These are phyloP conservation scores for Lagopus muta DNA, from an alignment of 2,113 vertebrate species.

Conservation along the genomic window DNA sequence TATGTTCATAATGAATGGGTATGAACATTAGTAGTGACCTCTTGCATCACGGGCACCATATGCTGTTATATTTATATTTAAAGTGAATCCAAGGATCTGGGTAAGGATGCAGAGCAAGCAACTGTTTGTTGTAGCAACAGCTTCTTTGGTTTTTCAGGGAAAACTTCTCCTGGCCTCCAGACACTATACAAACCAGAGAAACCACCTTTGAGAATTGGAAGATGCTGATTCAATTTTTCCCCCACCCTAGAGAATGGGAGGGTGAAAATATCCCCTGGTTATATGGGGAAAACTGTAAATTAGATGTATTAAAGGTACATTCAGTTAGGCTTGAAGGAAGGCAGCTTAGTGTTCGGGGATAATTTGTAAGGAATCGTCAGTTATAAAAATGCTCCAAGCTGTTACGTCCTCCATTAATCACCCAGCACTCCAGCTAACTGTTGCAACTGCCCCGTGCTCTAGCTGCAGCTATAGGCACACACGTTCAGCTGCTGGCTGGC, in stretches of 20 bases:
- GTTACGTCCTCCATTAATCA: not conserved
- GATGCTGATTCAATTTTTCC: slow-evolving; percentile 43
- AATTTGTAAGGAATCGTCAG: slow-evolving; percentile 28
- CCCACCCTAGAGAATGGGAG: not conserved
- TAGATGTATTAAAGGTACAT: not conserved
- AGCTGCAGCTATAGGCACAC: not conserved
- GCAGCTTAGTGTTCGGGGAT: not conserved
- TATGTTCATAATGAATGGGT: slow-evolving; percentile 5
- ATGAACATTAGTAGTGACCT: slow-evolving; percentile 18
- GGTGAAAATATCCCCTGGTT: slow-evolving; percentile 37
- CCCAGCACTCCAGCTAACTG: not conserved
- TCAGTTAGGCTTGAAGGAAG: slow-evolving; percentile 41
- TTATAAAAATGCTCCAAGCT: slow-evolving; percentile 25
- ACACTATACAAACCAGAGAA: slow-evolving; percentile 19
- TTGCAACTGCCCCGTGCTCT: accelerated
- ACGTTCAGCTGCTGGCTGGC: not conserved
- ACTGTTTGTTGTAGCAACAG: slow-evolving; percentile 52
- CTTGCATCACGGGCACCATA: not conserved
- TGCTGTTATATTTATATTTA: not conserved
- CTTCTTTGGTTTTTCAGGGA: not conserved
- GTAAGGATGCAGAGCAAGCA: not conserved
- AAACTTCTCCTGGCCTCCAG: slow-evolving; percentile 16
- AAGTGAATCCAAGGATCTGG: not conserved
- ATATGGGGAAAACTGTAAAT: slow-evolving; percentile 12
- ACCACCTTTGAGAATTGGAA: not conserved